These are phyloP conservation scores for Silurus asotus DNA, from an alignment of 2,113 vertebrate species.

Conservation along the genomic window DNA sequence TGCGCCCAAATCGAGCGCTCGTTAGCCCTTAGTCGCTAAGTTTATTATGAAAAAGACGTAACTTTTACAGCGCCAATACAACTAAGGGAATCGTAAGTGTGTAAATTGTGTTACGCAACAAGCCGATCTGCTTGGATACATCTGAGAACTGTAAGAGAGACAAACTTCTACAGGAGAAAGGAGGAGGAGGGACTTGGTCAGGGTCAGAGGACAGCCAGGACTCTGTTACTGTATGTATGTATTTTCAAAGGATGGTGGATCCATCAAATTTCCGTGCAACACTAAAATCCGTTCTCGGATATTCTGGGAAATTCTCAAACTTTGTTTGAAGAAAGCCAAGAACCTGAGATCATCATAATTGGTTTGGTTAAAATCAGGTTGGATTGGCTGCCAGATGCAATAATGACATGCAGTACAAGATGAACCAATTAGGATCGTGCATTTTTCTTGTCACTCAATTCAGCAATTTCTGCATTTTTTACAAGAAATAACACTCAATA, in stretches of 20 bases:
- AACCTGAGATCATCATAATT: too few species aligned
- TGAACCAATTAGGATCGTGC: not conserved
- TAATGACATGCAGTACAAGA: not conserved
- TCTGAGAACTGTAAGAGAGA: not conserved
- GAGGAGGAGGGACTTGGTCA: not conserved
- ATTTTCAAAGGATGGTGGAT: not conserved
- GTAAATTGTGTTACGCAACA: not conserved
- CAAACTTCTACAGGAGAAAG: not conserved
- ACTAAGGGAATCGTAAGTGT: not conserved
- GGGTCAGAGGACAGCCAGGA: not conserved
- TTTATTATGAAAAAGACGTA: slow-evolving; percentile 58
- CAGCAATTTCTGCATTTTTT: not conserved
- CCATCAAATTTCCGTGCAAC: not conserved
- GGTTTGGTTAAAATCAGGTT: too few species aligned
- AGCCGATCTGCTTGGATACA: not conserved
- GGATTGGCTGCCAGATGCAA: not conserved
- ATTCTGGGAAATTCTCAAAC: too few species aligned
- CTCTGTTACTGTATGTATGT: not conserved
- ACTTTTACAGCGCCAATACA: slow-evolving; percentile 49
- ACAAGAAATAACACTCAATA: too few species aligned
- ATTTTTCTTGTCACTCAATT: not conserved
- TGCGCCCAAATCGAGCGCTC: slow-evolving; percentile 47
- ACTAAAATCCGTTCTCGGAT: too few species aligned
- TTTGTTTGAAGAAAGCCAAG: too few species aligned
- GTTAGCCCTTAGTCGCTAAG: slow-evolving; percentile 31